These are phyloP conservation scores for Drosophila teissieri DNA, from an alignment of 1,140 invertebrate genomes.

Conservation along the genomic window DNA sequence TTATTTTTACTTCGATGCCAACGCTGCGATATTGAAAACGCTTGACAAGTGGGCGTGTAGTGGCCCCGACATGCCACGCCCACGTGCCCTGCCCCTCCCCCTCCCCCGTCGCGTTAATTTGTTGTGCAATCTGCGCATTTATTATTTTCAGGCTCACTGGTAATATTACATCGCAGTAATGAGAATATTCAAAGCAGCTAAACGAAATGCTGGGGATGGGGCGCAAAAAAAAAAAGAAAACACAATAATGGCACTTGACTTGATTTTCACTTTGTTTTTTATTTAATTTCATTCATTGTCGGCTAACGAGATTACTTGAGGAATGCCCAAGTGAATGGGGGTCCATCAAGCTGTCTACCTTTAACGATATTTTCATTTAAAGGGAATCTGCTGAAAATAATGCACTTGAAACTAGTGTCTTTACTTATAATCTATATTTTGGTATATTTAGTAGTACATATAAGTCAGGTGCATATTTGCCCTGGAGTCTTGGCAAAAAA, in stretches of 20 bases:
- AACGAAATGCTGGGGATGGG: neutral
- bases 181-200: slow-evolving; percentile 15
- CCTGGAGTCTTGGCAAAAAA: neutral
- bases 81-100: slow-evolving; percentile 3
- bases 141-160: slow-evolving; percentile 37
- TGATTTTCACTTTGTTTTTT: slow-evolving; percentile 10
- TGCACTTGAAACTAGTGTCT: too few relatives aligned
- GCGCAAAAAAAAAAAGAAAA: neutral
- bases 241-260: slow-evolving; percentile 6
- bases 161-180: slow-evolving; percentile 38
- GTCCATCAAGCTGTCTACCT: too few relatives aligned
- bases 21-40: slow-evolving; percentile 47
- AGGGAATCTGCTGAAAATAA: neutral
- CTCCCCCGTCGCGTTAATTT: slow-evolving; percentile 54
- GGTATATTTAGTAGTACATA: too few relatives aligned
- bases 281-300: slow-evolving; percentile 5
- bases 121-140: slow-evolving; percentile 69
- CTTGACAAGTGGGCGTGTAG: slow-evolving; percentile 38
- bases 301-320: slow-evolving; percentile 5
- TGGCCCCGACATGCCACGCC: slow-evolving; percentile 32
- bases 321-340: neutral
- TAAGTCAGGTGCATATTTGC: too few relatives aligned
- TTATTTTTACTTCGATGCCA: slow-evolving; percentile 31
- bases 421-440: neutral
- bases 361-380: neutral